phyloP scores from a whole-genome alignment of 2,113 vertebrate species.

The Nycticryphes semicollaris region DNA sequence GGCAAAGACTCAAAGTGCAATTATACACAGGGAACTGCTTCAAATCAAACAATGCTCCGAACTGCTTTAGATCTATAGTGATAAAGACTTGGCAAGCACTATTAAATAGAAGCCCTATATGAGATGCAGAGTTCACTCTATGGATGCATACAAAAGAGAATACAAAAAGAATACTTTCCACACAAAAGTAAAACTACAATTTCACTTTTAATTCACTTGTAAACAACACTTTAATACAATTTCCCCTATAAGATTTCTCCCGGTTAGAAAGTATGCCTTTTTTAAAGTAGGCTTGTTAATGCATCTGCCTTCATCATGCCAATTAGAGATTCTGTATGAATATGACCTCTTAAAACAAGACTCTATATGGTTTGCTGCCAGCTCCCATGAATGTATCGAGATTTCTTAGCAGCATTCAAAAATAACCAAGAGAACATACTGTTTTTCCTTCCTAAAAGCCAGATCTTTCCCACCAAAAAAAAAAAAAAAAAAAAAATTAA shows the following conservation, averaged over 20 bases:
- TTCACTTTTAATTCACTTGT: conserved; percentile 86
- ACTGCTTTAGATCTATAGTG: conserved; percentile 88
- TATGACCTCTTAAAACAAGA: conserved; percentile 63
- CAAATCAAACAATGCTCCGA: conserved; percentile 92
- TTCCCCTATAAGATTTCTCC: conserved; percentile 78
- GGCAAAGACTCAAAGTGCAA: conserved; percentile 98
- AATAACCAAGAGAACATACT: conserved; percentile 59
- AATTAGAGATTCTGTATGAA: conserved; percentile 71
- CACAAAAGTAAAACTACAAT: conserved; percentile 87
- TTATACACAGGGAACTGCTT: conserved; percentile 98
- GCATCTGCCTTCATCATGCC: conserved; percentile 60
- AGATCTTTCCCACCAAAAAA: conserved; percentile 19
- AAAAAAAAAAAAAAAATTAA: neutral
- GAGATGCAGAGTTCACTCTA: conserved; percentile 87
- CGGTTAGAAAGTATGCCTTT: conserved; percentile 70
- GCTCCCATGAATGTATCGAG: conserved; percentile 63
- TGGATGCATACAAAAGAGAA: conserved; percentile 86
- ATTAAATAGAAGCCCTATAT: conserved; percentile 88
- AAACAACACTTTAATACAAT: conserved; percentile 85
- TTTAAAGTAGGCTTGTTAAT: conserved; percentile 69
- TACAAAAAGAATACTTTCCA: conserved; percentile 85
- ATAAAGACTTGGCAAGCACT: conserved; percentile 90
- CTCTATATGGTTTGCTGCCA: conserved; percentile 59
- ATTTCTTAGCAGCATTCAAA: conserved; percentile 62
- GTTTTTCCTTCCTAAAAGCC: conserved; percentile 53